Base-by-base conservation (phyloP, 2,888 invertebrate species). In the Orthosia gothica region DNA sequence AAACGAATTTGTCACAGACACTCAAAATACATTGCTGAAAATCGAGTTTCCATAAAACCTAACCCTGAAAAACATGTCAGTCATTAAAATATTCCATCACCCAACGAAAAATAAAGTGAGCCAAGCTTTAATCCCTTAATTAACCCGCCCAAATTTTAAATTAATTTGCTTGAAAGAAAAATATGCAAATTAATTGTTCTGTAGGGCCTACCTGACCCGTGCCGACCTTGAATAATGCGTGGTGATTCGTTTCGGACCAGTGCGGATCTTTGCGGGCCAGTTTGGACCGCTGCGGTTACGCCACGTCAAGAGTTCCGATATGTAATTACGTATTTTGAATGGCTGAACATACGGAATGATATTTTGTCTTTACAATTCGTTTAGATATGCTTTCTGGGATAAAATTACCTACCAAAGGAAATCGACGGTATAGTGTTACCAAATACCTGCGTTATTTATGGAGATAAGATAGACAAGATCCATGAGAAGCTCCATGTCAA, bases 111-210 rank as follows among this genome's bases (percentile, higher is more conserved):
- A 67, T 64, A 70, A 70, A 65, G 63, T 32, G 52, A 74, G 45
- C n/a, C 57, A 73, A 26, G 52, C 52, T 66, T 64, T 81, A 70
- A 82, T 81, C 86, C 80, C 74, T 69, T 79, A 80, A 81, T 87
- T 72, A 84, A 85, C 71, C 78, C 68, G 67, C 66, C 50, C 55
- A 65, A 85, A 82, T 85, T 87, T 81, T 74, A 72, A 88, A 88
- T 87, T 82, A 81, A 88, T 81, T 76, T 76, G 66, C 73, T 67
- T 62, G 59, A 61, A 70, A 84, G 86, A 84, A 87, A 88, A 88
- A 88, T 85, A 88, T 88, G 83, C 79, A 85, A 88, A 89, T 88
- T 81, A 87, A 86, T 83, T 79, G 81, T 77, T 77, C 50, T 71
- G 70, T 47, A 16, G 70, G 79, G 79, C 70, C 75, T 66, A 79